phyloP scores from a whole-genome alignment of 2,797 vertebrate species.

The Sciaenops ocellatus region DNA sequence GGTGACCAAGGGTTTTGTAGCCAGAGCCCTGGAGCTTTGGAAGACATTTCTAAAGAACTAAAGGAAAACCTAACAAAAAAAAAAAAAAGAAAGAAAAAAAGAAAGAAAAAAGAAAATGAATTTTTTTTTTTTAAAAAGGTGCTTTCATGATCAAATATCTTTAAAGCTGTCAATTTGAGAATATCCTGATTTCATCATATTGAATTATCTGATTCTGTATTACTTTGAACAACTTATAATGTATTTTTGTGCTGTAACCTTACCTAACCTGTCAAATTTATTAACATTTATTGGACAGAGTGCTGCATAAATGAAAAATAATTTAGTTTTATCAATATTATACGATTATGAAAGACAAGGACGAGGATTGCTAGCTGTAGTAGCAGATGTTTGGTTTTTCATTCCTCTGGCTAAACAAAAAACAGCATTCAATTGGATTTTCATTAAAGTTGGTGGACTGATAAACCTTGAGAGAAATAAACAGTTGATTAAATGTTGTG shows the following conservation, averaged over 20 bases:
- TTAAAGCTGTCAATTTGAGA: background rate
- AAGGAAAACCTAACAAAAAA: background rate
- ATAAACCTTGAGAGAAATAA: conserved; percentile 18
- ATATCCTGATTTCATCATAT: background rate
- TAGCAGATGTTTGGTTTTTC: conserved; percentile 13
- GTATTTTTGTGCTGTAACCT: background rate
- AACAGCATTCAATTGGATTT: conserved; percentile 47
- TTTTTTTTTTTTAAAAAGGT: background rate
- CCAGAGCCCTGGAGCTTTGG: background rate
- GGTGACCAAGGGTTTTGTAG: conserved; percentile 16
- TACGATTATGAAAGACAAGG: background rate
- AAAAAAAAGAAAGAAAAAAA: background rate
- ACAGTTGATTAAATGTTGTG: conserved; percentile 29
- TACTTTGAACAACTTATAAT: background rate
- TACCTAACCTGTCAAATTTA: background rate
- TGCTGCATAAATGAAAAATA: background rate
- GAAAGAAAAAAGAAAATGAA: too few species aligned
- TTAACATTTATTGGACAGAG: background rate
- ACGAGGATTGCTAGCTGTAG: background rate
- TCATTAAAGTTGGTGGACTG: conserved; percentile 23
- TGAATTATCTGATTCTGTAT: conserved; percentile 5
- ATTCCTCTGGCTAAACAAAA: conserved; percentile 1
- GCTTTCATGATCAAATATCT: conserved; percentile 6
- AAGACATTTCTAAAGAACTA: background rate
- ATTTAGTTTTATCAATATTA: background rate